phyloP scores from a whole-genome alignment of 2,888 invertebrate species.

The Ptilodon capucinus region DNA sequence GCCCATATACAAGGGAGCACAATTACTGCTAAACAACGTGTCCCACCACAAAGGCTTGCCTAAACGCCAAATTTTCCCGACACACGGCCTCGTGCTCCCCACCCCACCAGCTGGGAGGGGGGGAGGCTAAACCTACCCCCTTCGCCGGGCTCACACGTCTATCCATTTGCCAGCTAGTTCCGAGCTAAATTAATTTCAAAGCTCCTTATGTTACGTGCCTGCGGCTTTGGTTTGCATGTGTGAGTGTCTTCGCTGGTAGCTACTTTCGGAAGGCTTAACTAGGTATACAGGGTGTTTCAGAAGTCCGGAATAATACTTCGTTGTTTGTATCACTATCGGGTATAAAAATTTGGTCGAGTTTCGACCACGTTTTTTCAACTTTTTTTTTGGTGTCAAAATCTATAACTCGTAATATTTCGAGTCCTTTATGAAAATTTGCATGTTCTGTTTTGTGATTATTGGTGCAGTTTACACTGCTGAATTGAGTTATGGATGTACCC shows the following conservation, averaged over 20 bases:
- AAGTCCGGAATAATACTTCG: too few species aligned
- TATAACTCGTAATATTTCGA: too few species aligned
- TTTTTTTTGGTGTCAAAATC: too few species aligned
- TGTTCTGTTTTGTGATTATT: too few species aligned
- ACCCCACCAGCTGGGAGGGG: conserved; percentile 16
- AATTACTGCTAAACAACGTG: conserved; percentile 71
- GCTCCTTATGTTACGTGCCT: conserved; percentile 83
- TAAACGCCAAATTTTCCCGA: conserved; percentile 79
- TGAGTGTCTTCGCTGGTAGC: conserved; percentile 54
- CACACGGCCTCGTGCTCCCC: conserved; percentile 50
- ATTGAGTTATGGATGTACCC: too few species aligned
- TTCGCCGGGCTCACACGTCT: conserved; percentile 76
- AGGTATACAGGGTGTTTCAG: too few species aligned
- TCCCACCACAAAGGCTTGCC: conserved; percentile 75
- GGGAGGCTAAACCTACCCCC: conserved; percentile 48
- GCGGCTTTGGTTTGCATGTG: conserved; percentile 75
- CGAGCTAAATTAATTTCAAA: conserved; percentile 83
- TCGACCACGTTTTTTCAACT: too few species aligned
- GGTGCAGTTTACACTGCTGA: too few species aligned
- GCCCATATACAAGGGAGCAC: conserved; percentile 56
- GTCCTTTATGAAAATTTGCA: too few species aligned
- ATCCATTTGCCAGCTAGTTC: conserved; percentile 84
- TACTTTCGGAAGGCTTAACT: conserved; percentile 78
- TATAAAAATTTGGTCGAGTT: too few species aligned
- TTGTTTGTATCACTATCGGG: too few species aligned